A percentile compares a stretch with the other conserved stretches of the same genome.
Conservation (phyloP, 1,140 invertebrate species). For the Solenopsis fugax region DNA sequence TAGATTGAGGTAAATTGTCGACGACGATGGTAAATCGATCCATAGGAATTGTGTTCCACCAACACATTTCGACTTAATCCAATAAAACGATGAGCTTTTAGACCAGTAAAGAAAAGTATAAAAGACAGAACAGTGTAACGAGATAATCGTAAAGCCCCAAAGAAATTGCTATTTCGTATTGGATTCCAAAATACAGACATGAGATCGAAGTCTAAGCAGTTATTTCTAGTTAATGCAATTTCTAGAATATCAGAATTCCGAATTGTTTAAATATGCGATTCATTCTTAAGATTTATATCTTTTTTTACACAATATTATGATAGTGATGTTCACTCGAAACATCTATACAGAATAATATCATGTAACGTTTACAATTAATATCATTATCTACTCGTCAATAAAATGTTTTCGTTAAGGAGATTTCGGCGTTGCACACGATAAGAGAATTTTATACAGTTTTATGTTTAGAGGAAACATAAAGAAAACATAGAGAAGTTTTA, state of each 20-base stretch:
- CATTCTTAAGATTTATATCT: not conserved
- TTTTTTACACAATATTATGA: not conserved
- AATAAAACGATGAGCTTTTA: conserved; percentile 46
- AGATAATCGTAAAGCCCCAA: not conserved
- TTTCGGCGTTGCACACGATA: not conserved
- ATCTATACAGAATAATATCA: not conserved
- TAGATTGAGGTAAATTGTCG: conserved; percentile 49
- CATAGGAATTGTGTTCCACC: conserved; percentile 2
- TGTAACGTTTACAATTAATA: not conserved
- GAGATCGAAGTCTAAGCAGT: not conserved
- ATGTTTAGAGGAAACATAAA: no score
- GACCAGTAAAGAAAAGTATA: not conserved
- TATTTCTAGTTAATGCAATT: not conserved
- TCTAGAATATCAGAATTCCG: not conserved
- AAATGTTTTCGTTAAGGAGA: not conserved
- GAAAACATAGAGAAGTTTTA: no score
- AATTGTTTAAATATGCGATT: not conserved
- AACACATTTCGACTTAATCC: conserved; percentile 39
- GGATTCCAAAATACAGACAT: conserved; percentile 12
- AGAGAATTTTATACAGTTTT: conserved; percentile 19
- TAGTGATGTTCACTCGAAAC: not conserved
- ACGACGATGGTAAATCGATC: not conserved
- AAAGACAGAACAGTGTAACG: conserved; percentile 32
- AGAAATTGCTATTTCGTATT: conserved; percentile 11
- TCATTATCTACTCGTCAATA: not conserved